A percentile compares a stretch with the other conserved stretches of the same genome.
Evolutionary conservation across 30 jellyfish, hydroid and myxozoan species (phyloP).

Genomic region (Aurelia sp.): DNA sequence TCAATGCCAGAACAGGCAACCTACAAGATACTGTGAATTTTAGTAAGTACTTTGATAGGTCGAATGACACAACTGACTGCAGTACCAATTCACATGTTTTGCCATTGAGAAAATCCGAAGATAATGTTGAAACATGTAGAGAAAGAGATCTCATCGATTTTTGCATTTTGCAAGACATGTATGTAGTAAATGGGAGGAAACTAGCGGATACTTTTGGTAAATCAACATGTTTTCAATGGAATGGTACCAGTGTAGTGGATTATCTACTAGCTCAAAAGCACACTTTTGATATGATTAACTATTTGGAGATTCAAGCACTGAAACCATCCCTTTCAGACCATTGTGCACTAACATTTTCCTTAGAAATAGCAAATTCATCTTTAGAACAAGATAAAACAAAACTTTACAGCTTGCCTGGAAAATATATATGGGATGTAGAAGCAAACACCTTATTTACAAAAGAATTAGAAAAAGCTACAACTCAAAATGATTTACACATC

Average conservation of each 20-base stretch:
- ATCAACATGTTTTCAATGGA: conserved; percentile 19
- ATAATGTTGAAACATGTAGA: no score
- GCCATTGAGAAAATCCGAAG: background rate
- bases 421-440: conserved; percentile 18
- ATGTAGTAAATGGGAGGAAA: conserved; percentile 1
- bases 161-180: conserved; percentile 1
- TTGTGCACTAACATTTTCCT: background rate
- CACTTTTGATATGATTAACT: no score
- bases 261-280: background rate
- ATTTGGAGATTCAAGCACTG: no score
- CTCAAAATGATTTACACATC: background rate
- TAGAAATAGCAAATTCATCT: background rate
- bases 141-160: background rate
- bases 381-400: background rate
- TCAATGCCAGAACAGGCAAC: background rate
- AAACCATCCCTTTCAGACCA: no score
- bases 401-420: conserved; percentile 20
- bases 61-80: background rate
- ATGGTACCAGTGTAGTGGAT: conserved; percentile 1
- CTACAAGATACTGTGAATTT: background rate
- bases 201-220: background rate
- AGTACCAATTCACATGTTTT: conserved; percentile 18
- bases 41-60: conserved; percentile 1
- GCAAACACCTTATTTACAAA: conserved; percentile 14
- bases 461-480: background rate